Base-by-base conservation (phyloP, 1,140 invertebrate genomes). In the Cydia fagiglandana region DNA sequence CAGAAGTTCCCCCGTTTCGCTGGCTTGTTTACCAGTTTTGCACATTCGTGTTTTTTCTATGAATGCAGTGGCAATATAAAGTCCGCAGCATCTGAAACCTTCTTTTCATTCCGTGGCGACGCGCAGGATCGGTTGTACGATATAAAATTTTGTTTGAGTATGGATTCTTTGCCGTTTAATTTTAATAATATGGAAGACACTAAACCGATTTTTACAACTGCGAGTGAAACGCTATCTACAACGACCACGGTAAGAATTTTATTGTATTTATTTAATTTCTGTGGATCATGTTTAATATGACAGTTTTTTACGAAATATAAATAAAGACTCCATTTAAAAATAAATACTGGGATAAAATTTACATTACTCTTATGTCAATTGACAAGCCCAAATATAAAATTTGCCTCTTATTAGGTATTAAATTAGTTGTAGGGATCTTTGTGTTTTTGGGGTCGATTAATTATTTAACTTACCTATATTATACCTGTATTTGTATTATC, bases 221-320 rank as follows among this genome's bases (percentile, higher is more conserved):
- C 86, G n/a, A 81, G 77, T 77, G 87, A 90, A 34, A 81, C 79
- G 61, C 80, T 83, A 73, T 50, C 79, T 30, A 79, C 84, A 17
- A 75, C 75, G 6, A 87, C 84, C n/a, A 83, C 83, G 4, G 88
- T 88, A 83, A 88, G 86, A n/a, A 7, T 84, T n/a, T 74, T 53
- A 61, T 73, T 34, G 20, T 75, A 12, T 64, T 30, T 13, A 47
- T 12, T 10, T 10, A 53, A 24, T 45, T 47, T 47, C 13, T 47
- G 12, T 12, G 4, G 2, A 47, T 47, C 4, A 4, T 4, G 12
- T 47, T 47, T 47, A 47, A 2, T 47, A 0, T 47, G 7, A 3
- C 41, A 47, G 45, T 13, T 47, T 47, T 47, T 47, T 12, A 7
- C 45, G 12, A 47, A 47, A 47, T 0, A 41, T 9, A 41, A 10